Percentiles rank a stretch among this genome's conserved stretches.
Conservation (phyloP, 2,888 invertebrate genomes). For the Petrophora chlorosata region DNA sequence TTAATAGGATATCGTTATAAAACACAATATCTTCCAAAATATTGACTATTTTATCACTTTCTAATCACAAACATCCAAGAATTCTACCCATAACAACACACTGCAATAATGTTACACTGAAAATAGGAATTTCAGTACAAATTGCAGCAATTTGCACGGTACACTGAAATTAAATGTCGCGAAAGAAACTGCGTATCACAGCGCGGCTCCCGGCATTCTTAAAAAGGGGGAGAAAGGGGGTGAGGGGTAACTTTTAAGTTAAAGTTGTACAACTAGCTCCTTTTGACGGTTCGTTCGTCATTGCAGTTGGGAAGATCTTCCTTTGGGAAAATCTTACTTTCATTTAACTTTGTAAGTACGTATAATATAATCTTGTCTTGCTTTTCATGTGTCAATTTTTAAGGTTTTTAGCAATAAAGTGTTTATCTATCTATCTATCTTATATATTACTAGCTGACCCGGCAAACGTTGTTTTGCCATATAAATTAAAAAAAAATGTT, state of each 20-base stretch:
- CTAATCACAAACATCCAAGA: too few relatives aligned
- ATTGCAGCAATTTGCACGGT: conserved; percentile 26
- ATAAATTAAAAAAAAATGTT: too few relatives aligned
- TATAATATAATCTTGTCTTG: too few relatives aligned
- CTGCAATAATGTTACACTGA: neutral
- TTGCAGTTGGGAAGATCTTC: neutral
- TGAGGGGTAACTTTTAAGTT: conserved; percentile 3
- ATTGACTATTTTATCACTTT: too few relatives aligned
- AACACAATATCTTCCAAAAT: too few relatives aligned
- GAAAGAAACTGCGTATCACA: conserved; percentile 26
- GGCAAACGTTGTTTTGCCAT: too few relatives aligned
- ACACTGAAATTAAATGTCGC: conserved; percentile 24
- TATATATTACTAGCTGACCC: too few relatives aligned
- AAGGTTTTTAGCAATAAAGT: too few relatives aligned
- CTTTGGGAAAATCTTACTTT: neutral
- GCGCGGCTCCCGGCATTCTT: conserved; percentile 13
- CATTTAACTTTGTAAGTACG: too few relatives aligned
- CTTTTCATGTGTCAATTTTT: too few relatives aligned
- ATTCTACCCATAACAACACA: conserved; percentile 1
- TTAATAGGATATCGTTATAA: too few relatives aligned
- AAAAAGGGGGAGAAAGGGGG: conserved; percentile 2
- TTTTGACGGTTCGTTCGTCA: conserved; percentile 2
- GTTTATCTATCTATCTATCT: too few relatives aligned
- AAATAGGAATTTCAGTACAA: conserved; percentile 20
- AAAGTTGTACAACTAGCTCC: conserved; percentile 8